Conservation (phyloP, 2,797 vertebrate species). For the Sebastes glaucus region DNA sequence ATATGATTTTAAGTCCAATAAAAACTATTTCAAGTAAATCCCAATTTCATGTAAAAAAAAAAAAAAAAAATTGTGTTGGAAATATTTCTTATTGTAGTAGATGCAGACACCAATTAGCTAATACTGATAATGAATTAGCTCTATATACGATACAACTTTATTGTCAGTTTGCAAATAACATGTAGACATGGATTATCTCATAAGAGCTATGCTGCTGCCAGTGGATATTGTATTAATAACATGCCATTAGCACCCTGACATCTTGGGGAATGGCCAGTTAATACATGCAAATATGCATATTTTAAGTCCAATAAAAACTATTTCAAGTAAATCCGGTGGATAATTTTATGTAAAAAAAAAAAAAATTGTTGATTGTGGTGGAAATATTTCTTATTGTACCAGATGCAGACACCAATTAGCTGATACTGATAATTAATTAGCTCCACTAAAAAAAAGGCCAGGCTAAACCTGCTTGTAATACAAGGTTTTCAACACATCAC, state of each 20-base stretch:
- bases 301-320: too few relatives aligned
- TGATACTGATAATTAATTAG: constrained; percentile 49
- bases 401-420: constrained; percentile 43
- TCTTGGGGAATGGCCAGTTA: neutral
- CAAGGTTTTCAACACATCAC: neutral
- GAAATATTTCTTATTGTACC: neutral
- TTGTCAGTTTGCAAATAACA: constrained; percentile 2
- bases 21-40: too few relatives aligned
- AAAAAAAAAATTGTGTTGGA: fast-evolving
- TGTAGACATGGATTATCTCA: neutral
- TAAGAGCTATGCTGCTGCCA: neutral
- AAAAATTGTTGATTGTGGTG: neutral
- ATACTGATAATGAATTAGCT: constrained; percentile 48
- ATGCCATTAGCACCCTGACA: neutral
- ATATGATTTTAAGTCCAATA: neutral
- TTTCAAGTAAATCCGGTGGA: too few relatives aligned
- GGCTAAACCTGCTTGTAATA: neutral
- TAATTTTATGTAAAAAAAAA: too few relatives aligned
- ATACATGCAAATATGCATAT: neutral
- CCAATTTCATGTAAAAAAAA: neutral
- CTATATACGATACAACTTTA: neutral
- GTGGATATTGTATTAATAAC: neutral
- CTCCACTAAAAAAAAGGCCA: constrained; percentile 41
- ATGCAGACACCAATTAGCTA: constrained; percentile 44
- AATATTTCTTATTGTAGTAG: neutral